Base-by-base conservation (phyloP, 53 echinoderm and acorn worm species). In the Actinopyga echinites region DNA sequence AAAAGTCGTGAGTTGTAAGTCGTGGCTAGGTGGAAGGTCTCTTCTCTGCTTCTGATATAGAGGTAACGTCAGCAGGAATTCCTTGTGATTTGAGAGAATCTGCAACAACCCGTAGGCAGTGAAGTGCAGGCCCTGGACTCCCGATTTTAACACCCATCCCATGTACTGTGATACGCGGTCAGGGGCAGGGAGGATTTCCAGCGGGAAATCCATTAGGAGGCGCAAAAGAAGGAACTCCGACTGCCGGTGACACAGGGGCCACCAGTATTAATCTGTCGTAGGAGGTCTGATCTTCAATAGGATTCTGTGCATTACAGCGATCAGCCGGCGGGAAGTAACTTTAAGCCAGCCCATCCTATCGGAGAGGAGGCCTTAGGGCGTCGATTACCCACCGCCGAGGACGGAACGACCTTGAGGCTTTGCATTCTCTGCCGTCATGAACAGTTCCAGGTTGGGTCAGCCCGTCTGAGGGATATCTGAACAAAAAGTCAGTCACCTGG, bases 321-420 rank as follows among this genome's bases (percentile, higher is more conserved):
- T 9, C 31, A 34, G 69, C 59, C 74, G 92, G 38, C 89, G 89
- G 5, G 83, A 86, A 61, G 86, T 86, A 9, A 30, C 87, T 0
- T 57, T n/a, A n/a, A n/a, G n/a, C 31, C 26, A 88, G 56, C 40
- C 60, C 71, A 56, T 17, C 63, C 87, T 78, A 91, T 19, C 49
- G 33, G 5, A 86, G 56, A 28, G 91, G n/a, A n/a, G n/a, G n/a
- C n/a, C n/a, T 68, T 21, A 91, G 60, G 12, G 83, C 56, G 20
- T 87, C 79, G 21, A 34, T 57, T 12, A 79, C 84, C 35, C 35
- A 58, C 3, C 83, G 73, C 37, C 67, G 69, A 11, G 85, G 85
- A 6, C 85, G 83, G 12, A 6, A 52, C 36, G 17, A 19, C 11
- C 78, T 34, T 2, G 86, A 58, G 83, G 86, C 40, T 87, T 73